Conservation (phyloP, 2,797 vertebrate species). For the Poecilia velifera region DNA sequence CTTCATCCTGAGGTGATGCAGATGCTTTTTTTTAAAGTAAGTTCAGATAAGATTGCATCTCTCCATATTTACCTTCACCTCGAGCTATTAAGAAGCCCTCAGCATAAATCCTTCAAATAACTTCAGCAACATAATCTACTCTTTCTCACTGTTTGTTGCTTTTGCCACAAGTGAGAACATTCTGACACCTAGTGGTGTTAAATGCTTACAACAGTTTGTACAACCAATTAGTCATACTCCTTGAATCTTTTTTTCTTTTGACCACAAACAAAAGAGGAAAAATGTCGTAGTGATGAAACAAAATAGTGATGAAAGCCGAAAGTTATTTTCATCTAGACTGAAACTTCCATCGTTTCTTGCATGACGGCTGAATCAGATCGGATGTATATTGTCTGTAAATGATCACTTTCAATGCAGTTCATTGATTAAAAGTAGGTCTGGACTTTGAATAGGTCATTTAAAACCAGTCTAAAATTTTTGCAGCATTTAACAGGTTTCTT, state of each 20-base stretch:
- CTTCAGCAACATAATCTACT: conserved; percentile 3
- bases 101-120: background rate
- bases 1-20: conserved; percentile 3
- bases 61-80: conserved; percentile 24
- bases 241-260: background rate
- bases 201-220: background rate
- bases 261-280: background rate
- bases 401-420: background rate
- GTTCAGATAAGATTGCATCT: conserved; percentile 19
- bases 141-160: accelerated
- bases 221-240: background rate
- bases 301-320: background rate
- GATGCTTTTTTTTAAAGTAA: conserved; percentile 19
- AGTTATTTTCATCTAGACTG: background rate
- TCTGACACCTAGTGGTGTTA: conserved; percentile 77
- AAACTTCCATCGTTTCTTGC: background rate
- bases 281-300: background rate
- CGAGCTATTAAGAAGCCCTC: conserved; percentile 12
- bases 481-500: background rate
- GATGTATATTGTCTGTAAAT: background rate
- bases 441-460: background rate
- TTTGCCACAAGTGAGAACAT: conserved; percentile 29
- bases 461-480: background rate
- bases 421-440: background rate
- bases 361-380: background rate